Base-by-base conservation (phyloP, 1,140 invertebrate species). In the Zaprionus inermis region DNA sequence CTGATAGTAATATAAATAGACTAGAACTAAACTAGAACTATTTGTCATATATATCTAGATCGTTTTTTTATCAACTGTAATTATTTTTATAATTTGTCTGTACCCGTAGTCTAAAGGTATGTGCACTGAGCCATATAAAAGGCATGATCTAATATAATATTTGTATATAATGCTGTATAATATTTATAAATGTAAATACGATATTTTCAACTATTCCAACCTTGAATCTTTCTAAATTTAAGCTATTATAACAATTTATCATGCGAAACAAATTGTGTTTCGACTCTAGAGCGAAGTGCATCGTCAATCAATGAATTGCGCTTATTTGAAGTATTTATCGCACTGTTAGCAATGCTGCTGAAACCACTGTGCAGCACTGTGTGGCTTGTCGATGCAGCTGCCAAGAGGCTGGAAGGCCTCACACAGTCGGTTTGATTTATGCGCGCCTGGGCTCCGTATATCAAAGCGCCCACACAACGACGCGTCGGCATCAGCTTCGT, bases 361-460 rank as follows among this genome's bases (percentile, higher is more conserved):
- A 51, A 16, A 9, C 60, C 72, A 78, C 60, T 66, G 66, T 78
- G 36, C 60, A 18, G 24, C 3, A 6, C n/a, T 28, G n/a, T n/a
- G 14, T n/a, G 36, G 2, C 5, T n/a, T 14, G 38, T 16, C 30
- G 20, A 30, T 32, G 34, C 20, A 18, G 16, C 56, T 44, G 57
- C n/a, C 59, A n/a, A 51, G 44, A 49, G 5, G 44, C 63, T 79
- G 76, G 60, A 84, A 79, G 30, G 7, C 30, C 18, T 5, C 38
- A 18, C 41, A 51, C 41, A 51, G 34, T 10, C 30, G 30, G 65
- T 57, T 34, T 36, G 38, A 60, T 51, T 88, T 65, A 76, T 86
- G 83, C 41, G 76, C 79, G 76, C 83, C 83, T 88, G 77, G 79
- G 36, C 49, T 12, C 69, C 70, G 44, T 83, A 79, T 86, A 88